Conservation (phyloP, 2,888 invertebrate species). For the Mimumesa dahlbomi region DNA sequence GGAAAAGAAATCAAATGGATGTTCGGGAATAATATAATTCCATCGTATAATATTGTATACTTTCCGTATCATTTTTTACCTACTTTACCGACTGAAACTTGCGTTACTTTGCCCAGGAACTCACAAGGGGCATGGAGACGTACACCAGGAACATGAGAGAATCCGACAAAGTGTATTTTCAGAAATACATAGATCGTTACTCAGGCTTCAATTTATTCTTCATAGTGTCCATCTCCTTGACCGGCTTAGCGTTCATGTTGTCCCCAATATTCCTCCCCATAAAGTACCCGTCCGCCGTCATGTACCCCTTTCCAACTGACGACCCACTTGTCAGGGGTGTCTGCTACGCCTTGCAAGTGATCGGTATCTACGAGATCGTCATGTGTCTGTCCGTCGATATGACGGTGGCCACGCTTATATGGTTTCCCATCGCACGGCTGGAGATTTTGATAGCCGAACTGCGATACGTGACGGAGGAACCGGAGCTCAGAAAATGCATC, state of each 20-base stretch:
- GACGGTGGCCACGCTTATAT: conserved; percentile 63
- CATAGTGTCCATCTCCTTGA: conserved; percentile 49
- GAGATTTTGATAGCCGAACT: conserved; percentile 59
- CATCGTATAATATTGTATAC: no score
- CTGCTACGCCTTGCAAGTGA: conserved; percentile 61
- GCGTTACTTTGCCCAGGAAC: no score
- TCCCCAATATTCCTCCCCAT: conserved; percentile 59
- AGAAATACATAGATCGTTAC: conserved; percentile 65
- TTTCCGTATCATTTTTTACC: no score
- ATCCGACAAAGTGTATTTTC: conserved; percentile 44
- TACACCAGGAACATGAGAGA: no score
- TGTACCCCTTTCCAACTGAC: conserved; percentile 69
- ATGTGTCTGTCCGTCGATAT: conserved; percentile 57
- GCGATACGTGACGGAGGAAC: conserved; percentile 15
- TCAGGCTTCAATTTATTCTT: conserved; percentile 56
- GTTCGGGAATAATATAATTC: no score
- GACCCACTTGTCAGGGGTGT: conserved; percentile 25
- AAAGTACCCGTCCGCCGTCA: conserved; percentile 62
- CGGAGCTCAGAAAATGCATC: conserved; percentile 54
- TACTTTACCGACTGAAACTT: no score
- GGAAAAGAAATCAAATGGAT: no score
- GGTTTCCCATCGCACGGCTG: conserved; percentile 63
- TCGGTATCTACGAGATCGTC: conserved; percentile 35
- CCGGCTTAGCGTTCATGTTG: conserved; percentile 53
- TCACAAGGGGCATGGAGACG: no score